Percentiles rank a stretch among this genome's conserved stretches.
phyloP scores from a whole-genome alignment of 2,888 invertebrate genomes.

The Eupeodes latifasciatus region DNA sequence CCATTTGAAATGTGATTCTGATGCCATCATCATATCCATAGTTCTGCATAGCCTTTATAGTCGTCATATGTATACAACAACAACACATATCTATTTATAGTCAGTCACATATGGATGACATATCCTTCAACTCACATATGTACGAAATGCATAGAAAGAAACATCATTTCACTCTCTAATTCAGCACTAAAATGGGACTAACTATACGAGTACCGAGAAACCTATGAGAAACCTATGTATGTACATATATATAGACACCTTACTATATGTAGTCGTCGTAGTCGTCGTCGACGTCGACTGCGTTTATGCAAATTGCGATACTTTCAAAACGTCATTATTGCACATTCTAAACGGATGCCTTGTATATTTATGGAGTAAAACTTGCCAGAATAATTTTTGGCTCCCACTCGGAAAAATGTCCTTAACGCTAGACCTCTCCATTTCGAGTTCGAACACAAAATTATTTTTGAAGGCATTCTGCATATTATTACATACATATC shows the following conservation, averaged over 20 bases:
- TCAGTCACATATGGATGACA: conserved; percentile 16
- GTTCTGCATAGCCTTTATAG: background rate
- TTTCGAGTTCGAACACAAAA: conserved; percentile 33
- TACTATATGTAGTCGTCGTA: too few relatives aligned
- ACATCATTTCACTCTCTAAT: conserved; percentile 52
- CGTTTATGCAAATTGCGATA: conserved; percentile 60
- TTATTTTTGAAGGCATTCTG: conserved; percentile 28
- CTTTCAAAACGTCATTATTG: conserved; percentile 60
- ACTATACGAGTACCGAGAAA: background rate
- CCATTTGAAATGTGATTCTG: conserved; percentile 42
- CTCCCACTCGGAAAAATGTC: conserved; percentile 40
- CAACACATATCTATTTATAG: background rate
- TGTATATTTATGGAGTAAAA: conserved; percentile 37
- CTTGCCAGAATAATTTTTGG: conserved; percentile 50
- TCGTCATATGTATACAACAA: background rate
- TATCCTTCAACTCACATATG: background rate
- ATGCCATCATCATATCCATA: conserved; percentile 28
- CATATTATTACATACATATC: too few relatives aligned
- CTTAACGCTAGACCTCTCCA: conserved; percentile 57
- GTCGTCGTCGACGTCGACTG: conserved; percentile 23
- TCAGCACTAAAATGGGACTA: conserved; percentile 33
- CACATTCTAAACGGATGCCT: conserved; percentile 36
- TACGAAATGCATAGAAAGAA: background rate
- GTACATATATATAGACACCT: too few relatives aligned
- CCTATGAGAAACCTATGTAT: too few relatives aligned